A percentile compares a stretch with the other conserved stretches of the same genome.
Evolutionary conservation across 2,888 invertebrate species (phyloP).

Genomic region (Protonemura montana): DNA sequence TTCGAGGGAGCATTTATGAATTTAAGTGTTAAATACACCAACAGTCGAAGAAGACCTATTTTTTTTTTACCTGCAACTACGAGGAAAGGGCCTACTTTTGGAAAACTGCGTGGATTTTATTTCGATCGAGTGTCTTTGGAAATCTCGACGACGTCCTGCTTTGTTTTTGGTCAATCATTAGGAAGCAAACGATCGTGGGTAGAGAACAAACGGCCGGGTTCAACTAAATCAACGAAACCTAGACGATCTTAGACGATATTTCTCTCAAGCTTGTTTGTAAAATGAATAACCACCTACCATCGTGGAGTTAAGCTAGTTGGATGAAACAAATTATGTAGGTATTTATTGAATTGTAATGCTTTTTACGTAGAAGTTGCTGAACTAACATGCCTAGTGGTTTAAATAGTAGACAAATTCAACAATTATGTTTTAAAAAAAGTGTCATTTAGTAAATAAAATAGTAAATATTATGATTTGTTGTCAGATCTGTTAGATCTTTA

Average conservation of each 20-base stretch:
- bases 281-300: background rate
- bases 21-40: background rate
- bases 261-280: background rate
- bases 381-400: background rate
- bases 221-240: background rate
- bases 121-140: too few relatives aligned
- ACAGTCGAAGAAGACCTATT: background rate
- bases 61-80: background rate
- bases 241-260: background rate
- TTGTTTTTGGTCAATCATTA: background rate
- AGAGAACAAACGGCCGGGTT: background rate
- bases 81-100: background rate
- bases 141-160: too few relatives aligned
- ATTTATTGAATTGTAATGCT: background rate
- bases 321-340: background rate
- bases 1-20: background rate
- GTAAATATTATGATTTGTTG: conserved; percentile 19
- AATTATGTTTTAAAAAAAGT: background rate
- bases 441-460: conserved; percentile 22
- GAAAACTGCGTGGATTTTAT: too few relatives aligned
- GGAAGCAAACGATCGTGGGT: background rate
- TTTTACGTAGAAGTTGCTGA: background rate
- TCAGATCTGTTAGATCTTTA: background rate
- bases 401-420: background rate
- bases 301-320: background rate